A percentile compares a stretch with the other conserved stretches of the same genome.
Evolutionary conservation across 2,797 vertebrate species (phyloP).

Genomic region (Sebastes elongatus): DNA sequence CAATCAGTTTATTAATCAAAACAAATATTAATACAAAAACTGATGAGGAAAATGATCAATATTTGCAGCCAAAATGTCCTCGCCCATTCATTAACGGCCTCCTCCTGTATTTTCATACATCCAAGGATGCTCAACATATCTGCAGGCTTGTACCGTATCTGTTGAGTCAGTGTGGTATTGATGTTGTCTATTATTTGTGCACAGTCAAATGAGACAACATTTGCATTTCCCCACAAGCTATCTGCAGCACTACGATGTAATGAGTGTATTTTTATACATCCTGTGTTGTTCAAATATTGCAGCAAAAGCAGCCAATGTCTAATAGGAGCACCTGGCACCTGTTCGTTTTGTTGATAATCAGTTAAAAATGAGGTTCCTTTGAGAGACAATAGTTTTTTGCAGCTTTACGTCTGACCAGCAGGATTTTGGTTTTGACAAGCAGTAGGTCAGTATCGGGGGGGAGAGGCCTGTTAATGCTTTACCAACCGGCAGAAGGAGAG

Average conservation of each 20-base stretch:
- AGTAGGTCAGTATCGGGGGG: constrained; percentile 52
- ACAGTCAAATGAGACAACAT: constrained; percentile 43
- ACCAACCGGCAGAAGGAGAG: constrained; percentile 80
- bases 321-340: background rate
- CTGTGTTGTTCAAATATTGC: constrained; percentile 30
- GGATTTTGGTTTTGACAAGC: constrained; percentile 59
- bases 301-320: constrained; percentile 8
- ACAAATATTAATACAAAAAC: no score
- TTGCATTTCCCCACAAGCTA: constrained; percentile 60
- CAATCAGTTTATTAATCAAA: background rate
- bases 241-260: constrained; percentile 10
- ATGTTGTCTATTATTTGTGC: constrained; percentile 42
- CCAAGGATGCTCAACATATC: background rate
- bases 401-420: constrained; percentile 40
- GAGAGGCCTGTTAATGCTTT: constrained; percentile 75
- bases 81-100: background rate
- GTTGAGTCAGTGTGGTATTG: constrained; percentile 16
- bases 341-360: constrained; percentile 25
- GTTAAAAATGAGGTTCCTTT: constrained; percentile 41
- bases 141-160: constrained; percentile 15
- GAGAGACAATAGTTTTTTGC: constrained; percentile 50
- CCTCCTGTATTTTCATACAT: background rate
- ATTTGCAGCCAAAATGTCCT: background rate
- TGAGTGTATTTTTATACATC: constrained; percentile 41
- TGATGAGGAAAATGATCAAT: background rate